A percentile compares a stretch with the other conserved stretches of the same genome.
Conservation (phyloP, 2,113 vertebrate species). For the Tragelaphus imberbis region DNA sequence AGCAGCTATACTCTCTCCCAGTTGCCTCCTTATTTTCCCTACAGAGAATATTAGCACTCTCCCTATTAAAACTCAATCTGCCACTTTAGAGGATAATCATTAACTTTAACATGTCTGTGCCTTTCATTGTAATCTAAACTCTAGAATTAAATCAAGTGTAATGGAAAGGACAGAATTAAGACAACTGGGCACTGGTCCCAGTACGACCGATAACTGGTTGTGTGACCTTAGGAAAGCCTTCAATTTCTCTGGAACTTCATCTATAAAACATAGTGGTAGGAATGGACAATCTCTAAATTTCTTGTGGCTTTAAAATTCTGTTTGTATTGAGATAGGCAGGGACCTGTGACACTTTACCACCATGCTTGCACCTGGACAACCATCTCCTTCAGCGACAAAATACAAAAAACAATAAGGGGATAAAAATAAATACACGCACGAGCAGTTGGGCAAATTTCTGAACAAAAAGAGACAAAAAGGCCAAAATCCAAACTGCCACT, state of each 20-base stretch:
- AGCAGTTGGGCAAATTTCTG: background rate
- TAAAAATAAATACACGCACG: background rate
- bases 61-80: conserved; percentile 64
- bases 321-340: background rate
- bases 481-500: background rate
- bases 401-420: background rate
- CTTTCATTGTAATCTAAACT: conserved; percentile 55
- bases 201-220: background rate
- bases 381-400: background rate
- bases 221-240: conserved; percentile 44
- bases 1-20: conserved; percentile 54
- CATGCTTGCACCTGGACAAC: background rate
- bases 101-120: conserved; percentile 52
- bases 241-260: background rate
- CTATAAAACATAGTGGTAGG: background rate
- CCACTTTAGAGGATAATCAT: conserved; percentile 65
- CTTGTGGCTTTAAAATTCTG: background rate
- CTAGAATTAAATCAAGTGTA: conserved; percentile 63
- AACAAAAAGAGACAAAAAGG: background rate
- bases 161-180: conserved; percentile 55
- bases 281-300: background rate
- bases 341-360: background rate
- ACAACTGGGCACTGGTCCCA: conserved; percentile 19
- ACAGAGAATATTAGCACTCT: background rate
- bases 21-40: conserved; percentile 42